Conservation (phyloP, 2,113 vertebrate genomes). For the Pterocles burchelli region DNA sequence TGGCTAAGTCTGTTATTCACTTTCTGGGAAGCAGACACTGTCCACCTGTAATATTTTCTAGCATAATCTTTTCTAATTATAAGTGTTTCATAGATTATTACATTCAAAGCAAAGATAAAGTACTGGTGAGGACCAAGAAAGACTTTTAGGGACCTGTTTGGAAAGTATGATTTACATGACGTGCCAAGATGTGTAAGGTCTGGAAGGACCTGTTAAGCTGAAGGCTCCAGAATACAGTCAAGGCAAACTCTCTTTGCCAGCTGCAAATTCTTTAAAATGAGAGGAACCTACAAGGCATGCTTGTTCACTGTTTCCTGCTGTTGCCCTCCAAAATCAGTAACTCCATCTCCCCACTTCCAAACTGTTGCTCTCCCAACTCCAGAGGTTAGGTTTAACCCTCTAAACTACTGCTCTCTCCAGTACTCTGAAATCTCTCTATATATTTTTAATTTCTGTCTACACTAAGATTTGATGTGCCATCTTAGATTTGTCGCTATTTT, state of each 20-base stretch:
- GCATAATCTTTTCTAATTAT: background rate
- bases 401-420: background rate
- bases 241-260: background rate
- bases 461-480: background rate
- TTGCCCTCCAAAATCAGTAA: background rate
- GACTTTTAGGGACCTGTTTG: background rate
- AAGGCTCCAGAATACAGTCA: background rate
- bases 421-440: background rate
- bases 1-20: background rate
- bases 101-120: background rate
- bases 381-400: background rate
- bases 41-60: background rate
- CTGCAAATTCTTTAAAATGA: background rate
- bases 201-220: background rate
- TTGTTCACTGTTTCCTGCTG: background rate
- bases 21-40: background rate
- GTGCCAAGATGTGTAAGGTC: fast-evolving
- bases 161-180: background rate
- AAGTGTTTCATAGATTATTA: background rate
- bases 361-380: background rate
- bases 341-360: background rate
- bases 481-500: background rate
- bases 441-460: background rate
- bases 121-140: background rate
- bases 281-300: background rate